Base-by-base conservation (phyloP, 2,797 vertebrate genomes). In the Melanogrammus aeglefinus region DNA sequence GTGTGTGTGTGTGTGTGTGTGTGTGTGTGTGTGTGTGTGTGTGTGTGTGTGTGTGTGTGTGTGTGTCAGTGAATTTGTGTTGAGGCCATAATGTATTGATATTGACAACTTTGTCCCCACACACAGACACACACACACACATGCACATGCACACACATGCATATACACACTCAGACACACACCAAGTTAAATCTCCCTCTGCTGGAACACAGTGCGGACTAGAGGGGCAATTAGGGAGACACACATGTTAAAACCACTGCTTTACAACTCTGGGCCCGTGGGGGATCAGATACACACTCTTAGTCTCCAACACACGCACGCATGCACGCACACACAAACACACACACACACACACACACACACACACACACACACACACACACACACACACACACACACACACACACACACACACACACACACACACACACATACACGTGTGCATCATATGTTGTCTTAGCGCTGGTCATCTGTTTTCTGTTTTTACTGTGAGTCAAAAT, bases 71-170 rank as follows among this genome's bases (percentile, higher is more conserved):
- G 70, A 36, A 51, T 76, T 57, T 66, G 57, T 29, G 14, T 47
- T 27, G 73, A 74, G 41, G 24, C 39, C 24, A 31, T 27, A n/a
- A 41, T 75, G n/a, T 47, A 27, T 75, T 18, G 12, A 75, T 47
- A 51, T 44, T 41, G 36, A 31, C 44, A 57, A 33, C 47, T 33
- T n/a, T 63, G 21, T 24, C n/a, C n/a, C 35, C 63, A 73, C 72
- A 41, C 69, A 80, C 75, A 83, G 79, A 47, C 72, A 44, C 36
- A 73, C 80, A 81, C 72, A 75, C 47, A 75, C 39, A 77, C 71
- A 74, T 39, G 75, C 31, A 69, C 10, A 1, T 78, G 71, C 3
- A 80, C 8, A 31, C 66, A 47, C 36, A 73, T 66, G 38, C 72
- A 80, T 72, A 83, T 79, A 36, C 72, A 44, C 36, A 70, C 13